Conservation (phyloP, 2,113 vertebrate genomes). For the Acanthochromis polyacanthus region DNA sequence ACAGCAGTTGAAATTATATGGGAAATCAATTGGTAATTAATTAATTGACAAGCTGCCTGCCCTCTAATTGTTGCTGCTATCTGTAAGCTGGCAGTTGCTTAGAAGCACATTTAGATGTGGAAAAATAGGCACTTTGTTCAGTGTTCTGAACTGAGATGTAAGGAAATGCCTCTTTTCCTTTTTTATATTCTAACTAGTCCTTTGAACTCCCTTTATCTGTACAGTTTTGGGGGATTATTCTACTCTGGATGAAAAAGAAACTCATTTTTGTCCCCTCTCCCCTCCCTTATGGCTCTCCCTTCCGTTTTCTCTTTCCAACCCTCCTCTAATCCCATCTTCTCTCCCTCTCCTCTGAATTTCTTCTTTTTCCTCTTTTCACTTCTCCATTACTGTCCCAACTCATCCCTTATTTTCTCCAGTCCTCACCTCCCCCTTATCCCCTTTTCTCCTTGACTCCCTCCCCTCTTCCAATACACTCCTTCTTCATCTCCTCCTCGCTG, state of each 20-base stretch:
- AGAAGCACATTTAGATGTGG: constrained; percentile 5
- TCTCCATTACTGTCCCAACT: constrained; percentile 57
- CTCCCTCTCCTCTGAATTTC: constrained; percentile 28
- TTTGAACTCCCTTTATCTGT: constrained; percentile 74
- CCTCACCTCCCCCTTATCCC: constrained; percentile 49
- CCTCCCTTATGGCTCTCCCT: constrained; percentile 41
- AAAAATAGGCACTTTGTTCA: constrained; percentile 13
- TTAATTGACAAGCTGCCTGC: background rate
- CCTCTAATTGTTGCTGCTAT: background rate
- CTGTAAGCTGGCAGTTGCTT: constrained; percentile 7
- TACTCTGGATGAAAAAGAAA: constrained; percentile 64
- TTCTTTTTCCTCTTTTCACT: constrained; percentile 41
- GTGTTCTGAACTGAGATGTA: constrained; percentile 28
- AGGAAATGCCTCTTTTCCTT: constrained; percentile 18
- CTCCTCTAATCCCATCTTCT: constrained; percentile 67
- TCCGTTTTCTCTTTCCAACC: constrained; percentile 49
- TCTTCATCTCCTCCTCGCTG: constrained; percentile 24
- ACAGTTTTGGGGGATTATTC: constrained; percentile 76
- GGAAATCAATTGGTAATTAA: background rate
- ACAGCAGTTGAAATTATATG: background rate
- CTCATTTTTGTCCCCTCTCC: constrained; percentile 51
- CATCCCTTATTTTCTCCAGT: constrained; percentile 48
- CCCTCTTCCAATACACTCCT: constrained; percentile 34
- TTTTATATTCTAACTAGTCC: constrained; percentile 47
- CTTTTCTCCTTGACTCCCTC: constrained; percentile 58